Evolutionary conservation across 2,797 vertebrate species (phyloP).

Genomic region (Antrozous pallidus): DNA sequence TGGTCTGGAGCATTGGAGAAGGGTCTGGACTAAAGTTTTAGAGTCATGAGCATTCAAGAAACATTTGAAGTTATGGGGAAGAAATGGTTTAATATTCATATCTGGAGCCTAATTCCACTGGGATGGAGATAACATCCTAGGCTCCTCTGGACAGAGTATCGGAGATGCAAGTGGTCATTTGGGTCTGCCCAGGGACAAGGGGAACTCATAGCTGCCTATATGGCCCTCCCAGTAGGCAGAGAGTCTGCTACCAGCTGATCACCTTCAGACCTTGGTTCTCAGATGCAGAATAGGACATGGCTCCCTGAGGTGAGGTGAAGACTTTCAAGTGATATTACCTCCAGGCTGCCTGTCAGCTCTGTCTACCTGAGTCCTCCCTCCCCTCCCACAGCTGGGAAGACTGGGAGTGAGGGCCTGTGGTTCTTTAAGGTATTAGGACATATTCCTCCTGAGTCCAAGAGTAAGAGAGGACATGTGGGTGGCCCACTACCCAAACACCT

Average conservation of each 20-base stretch:
- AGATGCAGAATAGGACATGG: not conserved
- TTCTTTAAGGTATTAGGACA: not conserved
- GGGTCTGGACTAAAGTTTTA: not conserved
- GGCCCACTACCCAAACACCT: not conserved
- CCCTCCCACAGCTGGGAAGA: not conserved
- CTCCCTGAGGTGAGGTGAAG: not conserved
- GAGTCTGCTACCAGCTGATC: not conserved
- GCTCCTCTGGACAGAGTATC: not conserved
- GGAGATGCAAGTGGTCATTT: not conserved
- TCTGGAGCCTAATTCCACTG: not conserved
- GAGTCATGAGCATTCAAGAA: not conserved
- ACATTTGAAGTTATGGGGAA: not conserved
- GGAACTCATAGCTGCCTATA: not conserved
- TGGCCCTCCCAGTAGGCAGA: not conserved
- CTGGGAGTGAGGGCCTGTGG: not conserved
- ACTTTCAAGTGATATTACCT: not conserved
- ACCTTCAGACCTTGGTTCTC: not conserved
- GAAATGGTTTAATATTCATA: not conserved
- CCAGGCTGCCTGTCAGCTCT: not conserved
- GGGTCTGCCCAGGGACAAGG: not conserved
- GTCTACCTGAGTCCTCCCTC: not conserved
- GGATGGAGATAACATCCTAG: not conserved
- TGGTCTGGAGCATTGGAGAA: not conserved
- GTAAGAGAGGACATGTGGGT: not conserved
- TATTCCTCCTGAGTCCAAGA: not conserved